Percentiles rank a stretch among this genome's conserved stretches.
phyloP scores from a whole-genome alignment of 1,140 invertebrate species.

The Caenorhabditis tropicalis region DNA sequence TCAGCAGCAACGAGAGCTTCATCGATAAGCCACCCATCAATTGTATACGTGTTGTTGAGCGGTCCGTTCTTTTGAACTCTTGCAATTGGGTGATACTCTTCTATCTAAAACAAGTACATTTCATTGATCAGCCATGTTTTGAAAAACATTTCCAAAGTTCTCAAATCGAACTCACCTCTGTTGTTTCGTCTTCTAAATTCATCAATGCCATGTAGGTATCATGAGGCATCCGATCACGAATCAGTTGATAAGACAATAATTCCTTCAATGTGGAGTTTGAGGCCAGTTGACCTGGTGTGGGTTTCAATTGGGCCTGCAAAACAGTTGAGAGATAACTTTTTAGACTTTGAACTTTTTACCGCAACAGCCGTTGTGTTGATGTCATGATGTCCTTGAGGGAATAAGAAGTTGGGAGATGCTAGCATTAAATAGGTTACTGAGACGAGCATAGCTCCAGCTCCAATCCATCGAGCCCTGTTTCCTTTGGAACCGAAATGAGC shows the following conservation, averaged over 20 bases:
- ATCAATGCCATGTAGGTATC: constrained; percentile 25
- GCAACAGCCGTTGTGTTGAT: constrained; percentile 67
- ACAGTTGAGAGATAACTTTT: neutral
- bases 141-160: constrained; percentile 47
- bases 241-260: constrained; percentile 61
- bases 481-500: constrained; percentile 69
- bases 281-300: constrained; percentile 47
- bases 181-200: constrained; percentile 29
- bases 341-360: constrained; percentile 17
- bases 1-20: neutral
- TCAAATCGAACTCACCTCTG: neutral
- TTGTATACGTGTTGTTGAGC: neutral
- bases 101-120: constrained; percentile 47
- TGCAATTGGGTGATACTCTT: constrained; percentile 53
- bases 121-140: neutral
- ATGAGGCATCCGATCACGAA: constrained; percentile 61
- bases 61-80: constrained; percentile 35
- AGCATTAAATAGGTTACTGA: constrained; percentile 67
- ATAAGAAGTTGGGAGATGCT: constrained; percentile 69
- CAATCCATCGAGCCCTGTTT: constrained; percentile 70
- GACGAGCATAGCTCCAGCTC: constrained; percentile 68
- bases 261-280: constrained; percentile 59
- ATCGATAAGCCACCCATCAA: constrained; percentile 44
- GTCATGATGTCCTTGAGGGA: constrained; percentile 60
- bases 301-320: constrained; percentile 52